A percentile compares a stretch with the other conserved stretches of the same genome.
Evolutionary conservation across 2,888 invertebrate genomes (phyloP).

Genomic region (Aphrophora alni): DNA sequence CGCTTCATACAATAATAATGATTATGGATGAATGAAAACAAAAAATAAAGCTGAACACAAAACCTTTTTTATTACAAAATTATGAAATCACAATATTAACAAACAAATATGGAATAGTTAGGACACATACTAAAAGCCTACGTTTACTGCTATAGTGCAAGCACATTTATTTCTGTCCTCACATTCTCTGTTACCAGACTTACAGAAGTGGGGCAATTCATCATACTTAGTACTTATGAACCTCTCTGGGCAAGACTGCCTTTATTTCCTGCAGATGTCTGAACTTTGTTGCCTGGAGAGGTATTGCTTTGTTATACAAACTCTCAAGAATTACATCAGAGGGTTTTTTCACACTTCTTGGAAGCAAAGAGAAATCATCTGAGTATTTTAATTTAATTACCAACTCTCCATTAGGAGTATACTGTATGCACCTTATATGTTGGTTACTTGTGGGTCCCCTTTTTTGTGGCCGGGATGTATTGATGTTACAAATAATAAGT

Average conservation of each 20-base stretch:
- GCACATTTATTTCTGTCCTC: no score
- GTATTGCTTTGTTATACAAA: background rate
- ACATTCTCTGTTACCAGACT: no score
- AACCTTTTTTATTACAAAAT: no score
- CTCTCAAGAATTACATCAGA: background rate
- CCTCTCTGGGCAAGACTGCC: background rate
- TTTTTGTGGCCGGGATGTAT: slow-evolving; percentile 13
- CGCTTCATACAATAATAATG: no score
- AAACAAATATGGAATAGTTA: no score
- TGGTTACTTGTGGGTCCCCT: slow-evolving; percentile 19
- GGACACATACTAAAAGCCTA: no score
- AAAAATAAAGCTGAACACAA: no score
- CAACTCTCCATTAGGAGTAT: background rate
- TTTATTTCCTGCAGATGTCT: background rate
- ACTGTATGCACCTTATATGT: background rate
- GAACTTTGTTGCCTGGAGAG: background rate
- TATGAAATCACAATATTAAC: no score
- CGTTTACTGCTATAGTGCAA: no score
- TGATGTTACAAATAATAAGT: background rate
- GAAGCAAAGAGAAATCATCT: background rate
- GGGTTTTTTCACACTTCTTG: slow-evolving; percentile 9
- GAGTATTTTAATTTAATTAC: background rate
- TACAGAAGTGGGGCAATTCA: background rate
- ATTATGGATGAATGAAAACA: no score
- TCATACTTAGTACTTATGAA: slow-evolving; percentile 6